These are phyloP conservation scores for Trachelipus rathkii DNA, from an alignment of 1,140 invertebrate genomes.

Conservation along the genomic window DNA sequence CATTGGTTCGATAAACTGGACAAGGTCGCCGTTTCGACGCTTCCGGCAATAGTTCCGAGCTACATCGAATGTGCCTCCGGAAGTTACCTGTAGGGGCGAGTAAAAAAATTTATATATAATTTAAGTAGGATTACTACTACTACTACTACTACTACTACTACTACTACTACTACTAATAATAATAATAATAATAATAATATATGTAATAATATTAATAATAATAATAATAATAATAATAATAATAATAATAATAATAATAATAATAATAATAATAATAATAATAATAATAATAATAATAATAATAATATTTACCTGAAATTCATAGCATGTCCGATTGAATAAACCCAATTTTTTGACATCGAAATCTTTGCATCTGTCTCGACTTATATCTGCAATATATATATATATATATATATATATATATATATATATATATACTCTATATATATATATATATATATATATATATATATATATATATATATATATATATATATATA, in stretches of 20 bases:
- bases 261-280: no score
- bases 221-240: no score
- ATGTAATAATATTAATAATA: no score
- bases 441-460: constrained; percentile 9
- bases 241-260: no score
- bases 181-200: no score
- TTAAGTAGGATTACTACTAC: no score
- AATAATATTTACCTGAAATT: constrained; percentile 57
- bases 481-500: neutral
- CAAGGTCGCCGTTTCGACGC: constrained; percentile 64
- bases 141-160: no score
- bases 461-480: constrained; percentile 16
- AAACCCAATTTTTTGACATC: constrained; percentile 58
- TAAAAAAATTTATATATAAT: no score
- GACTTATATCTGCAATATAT: constrained; percentile 48
- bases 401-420: constrained; percentile 22
- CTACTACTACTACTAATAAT: no score
- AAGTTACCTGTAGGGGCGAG: constrained; percentile 57
- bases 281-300: no score
- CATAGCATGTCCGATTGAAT: constrained; percentile 81
- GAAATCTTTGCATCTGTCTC: constrained; percentile 48
- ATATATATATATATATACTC: constrained; percentile 6
- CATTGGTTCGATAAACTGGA: constrained; percentile 67
- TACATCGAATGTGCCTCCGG: constrained; percentile 73
- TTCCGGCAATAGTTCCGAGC: constrained; percentile 65